Percentiles rank a stretch among this genome's conserved stretches.
phyloP scores from a whole-genome alignment of 2,888 invertebrate species.

The Colostygia pectinataria region DNA sequence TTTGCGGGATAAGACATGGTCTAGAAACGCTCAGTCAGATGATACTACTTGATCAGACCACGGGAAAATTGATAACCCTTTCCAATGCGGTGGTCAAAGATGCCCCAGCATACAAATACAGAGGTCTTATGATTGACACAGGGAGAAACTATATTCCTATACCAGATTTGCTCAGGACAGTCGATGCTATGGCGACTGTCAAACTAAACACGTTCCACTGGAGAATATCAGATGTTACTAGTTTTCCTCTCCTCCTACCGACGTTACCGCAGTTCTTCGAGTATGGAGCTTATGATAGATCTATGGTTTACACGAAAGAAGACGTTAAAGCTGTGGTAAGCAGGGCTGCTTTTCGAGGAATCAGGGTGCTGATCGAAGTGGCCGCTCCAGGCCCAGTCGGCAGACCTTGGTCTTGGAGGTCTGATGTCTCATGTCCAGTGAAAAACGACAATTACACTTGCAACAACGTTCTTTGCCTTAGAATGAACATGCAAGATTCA shows the following conservation, averaged over 20 bases:
- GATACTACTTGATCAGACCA: conserved; percentile 87
- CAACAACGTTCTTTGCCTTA: conserved; percentile 90
- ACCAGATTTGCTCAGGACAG: conserved; percentile 85
- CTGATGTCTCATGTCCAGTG: conserved; percentile 70
- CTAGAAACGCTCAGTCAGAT: conserved; percentile 89
- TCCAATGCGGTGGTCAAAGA: conserved; percentile 86
- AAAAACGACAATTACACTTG: conserved; percentile 63
- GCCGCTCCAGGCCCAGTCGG: conserved; percentile 94
- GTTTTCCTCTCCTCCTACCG: conserved; percentile 91
- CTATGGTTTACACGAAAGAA: conserved; percentile 86
- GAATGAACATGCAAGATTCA: conserved; percentile 87
- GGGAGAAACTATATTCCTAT: conserved; percentile 93
- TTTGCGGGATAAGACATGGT: conserved; percentile 89
- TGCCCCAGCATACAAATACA: conserved; percentile 88
- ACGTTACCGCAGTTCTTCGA: conserved; percentile 87
- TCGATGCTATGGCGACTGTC: conserved; percentile 93
- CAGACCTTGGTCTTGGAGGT: conserved; percentile 91
- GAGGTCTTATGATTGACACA: conserved; percentile 95
- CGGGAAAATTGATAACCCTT: conserved; percentile 84
- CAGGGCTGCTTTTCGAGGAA: conserved; percentile 89
- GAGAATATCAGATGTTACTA: conserved; percentile 94
- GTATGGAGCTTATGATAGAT: conserved; percentile 91
- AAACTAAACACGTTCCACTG: conserved; percentile 97
- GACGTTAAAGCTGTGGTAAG: conserved; percentile 88
- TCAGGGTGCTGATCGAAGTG: conserved; percentile 93